A percentile compares a stretch with the other conserved stretches of the same genome.
These are phyloP conservation scores for Drosophila athabasca DNA, from an alignment of 1,140 invertebrate species.

Conservation along the genomic window DNA sequence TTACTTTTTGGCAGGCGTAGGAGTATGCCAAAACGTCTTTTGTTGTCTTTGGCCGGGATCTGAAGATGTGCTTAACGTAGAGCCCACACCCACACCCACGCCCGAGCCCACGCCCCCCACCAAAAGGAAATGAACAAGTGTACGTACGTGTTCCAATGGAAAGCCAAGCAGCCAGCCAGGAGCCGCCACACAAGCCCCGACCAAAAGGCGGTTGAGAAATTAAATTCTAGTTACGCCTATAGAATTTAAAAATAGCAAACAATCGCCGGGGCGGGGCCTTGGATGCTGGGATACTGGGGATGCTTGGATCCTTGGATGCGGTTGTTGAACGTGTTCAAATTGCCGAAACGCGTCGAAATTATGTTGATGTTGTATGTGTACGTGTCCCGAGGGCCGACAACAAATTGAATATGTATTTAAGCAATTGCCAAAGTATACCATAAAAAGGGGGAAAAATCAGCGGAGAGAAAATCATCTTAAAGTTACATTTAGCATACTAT, in stretches of 20 bases:
- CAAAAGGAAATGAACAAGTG: constrained; percentile 12
- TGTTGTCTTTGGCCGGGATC: constrained; percentile 8
- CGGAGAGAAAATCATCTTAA: background rate
- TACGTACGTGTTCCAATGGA: constrained; percentile 44
- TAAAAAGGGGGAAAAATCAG: background rate
- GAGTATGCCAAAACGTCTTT: constrained; percentile 25
- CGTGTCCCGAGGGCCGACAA: constrained; percentile 47
- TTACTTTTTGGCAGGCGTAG: constrained; percentile 7
- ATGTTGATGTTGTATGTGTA: constrained; percentile 64
- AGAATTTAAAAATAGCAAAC: constrained; percentile 66
- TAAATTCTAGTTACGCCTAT: constrained; percentile 68
- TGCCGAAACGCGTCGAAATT: constrained; percentile 69
- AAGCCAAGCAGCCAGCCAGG: constrained; percentile 7
- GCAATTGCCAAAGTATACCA: constrained; percentile 19
- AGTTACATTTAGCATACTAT: background rate
- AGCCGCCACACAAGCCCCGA: constrained; percentile 27
- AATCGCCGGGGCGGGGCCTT: constrained; percentile 4
- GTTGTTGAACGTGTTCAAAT: constrained; percentile 73
- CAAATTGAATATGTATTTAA: constrained; percentile 74
- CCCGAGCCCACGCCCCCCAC: background rate
- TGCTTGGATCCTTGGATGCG: constrained; percentile 39
- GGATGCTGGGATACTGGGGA: constrained; percentile 20
- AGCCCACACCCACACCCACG: background rate
- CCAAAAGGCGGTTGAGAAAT: constrained; percentile 51
- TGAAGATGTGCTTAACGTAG: constrained; percentile 34